A percentile compares a stretch with the other conserved stretches of the same genome.
Evolutionary conservation across 2,797 vertebrate genomes (phyloP).

Genomic region (Syngnathus acus): DNA sequence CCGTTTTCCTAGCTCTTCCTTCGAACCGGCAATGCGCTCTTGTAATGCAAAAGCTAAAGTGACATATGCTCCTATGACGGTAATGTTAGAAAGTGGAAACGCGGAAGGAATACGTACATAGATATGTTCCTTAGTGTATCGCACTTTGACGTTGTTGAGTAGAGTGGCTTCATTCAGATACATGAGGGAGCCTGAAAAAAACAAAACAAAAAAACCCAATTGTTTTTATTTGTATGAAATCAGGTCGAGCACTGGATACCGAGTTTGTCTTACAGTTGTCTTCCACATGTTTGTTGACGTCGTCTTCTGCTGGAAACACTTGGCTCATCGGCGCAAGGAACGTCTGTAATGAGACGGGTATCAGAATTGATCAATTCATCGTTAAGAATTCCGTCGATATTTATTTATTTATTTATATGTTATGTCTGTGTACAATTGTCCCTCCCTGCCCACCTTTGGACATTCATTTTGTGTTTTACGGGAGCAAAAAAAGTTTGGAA

Average conservation of each 20-base stretch:
- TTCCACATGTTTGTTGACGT: slow-evolving; percentile 92
- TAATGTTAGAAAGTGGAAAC: background rate
- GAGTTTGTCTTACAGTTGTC: slow-evolving; percentile 87
- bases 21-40: slow-evolving; percentile 20
- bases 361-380: background rate
- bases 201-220: background rate
- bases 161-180: slow-evolving; percentile 98
- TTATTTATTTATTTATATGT: too few relatives aligned
- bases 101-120: slow-evolving; percentile 75
- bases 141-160: slow-evolving; percentile 91
- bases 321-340: slow-evolving; percentile 89
- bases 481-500: background rate
- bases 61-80: background rate
- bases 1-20: slow-evolving; percentile 23
- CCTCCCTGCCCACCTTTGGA: too few relatives aligned
- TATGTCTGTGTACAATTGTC: too few relatives aligned
- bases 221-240: background rate
- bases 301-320: slow-evolving; percentile 96
- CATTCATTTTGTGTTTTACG: too few relatives aligned
- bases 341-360: slow-evolving; percentile 63
- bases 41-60: slow-evolving; percentile 11
- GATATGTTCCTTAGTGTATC: slow-evolving; percentile 95
- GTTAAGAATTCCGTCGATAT: background rate
- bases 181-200: slow-evolving; percentile 86
- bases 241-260: background rate